Evolutionary conservation across 2,113 vertebrate species (phyloP).

Genomic region (Grallaria varia): DNA sequence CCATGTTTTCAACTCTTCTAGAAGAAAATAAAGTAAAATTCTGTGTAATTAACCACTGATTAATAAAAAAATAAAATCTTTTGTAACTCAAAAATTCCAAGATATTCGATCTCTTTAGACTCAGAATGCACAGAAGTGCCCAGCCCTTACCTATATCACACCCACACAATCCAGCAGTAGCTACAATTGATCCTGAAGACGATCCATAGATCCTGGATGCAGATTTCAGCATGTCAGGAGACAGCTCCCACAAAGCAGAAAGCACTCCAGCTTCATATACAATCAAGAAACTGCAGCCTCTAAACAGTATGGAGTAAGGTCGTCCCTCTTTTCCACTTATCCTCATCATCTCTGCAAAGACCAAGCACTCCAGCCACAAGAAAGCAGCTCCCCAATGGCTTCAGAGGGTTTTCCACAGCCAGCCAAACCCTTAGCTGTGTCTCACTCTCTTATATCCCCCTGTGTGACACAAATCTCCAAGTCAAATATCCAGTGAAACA

Average conservation of each 20-base stretch:
- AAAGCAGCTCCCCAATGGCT: not conserved
- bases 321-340: not conserved
- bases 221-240: conserved; percentile 65
- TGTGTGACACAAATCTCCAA: not conserved
- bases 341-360: not conserved
- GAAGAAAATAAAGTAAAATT: not conserved
- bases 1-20: not conserved
- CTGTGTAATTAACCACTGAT: not conserved
- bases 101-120: not conserved
- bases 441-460: not conserved
- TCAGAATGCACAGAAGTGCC: not conserved
- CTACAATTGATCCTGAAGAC: conserved; percentile 76
- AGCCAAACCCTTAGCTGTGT: not conserved
- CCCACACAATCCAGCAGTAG: conserved; percentile 49
- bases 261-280: conserved; percentile 73
- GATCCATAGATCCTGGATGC: conserved; percentile 74
- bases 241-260: conserved; percentile 55
- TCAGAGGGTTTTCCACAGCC: not conserved
- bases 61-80: not conserved
- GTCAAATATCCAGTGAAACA: not conserved
- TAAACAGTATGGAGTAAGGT: conserved; percentile 72
- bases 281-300: conserved; percentile 74
- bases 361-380: not conserved
- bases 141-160: conserved; percentile 63
- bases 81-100: too few relatives aligned